Evolutionary conservation across 2,797 vertebrate species (phyloP), one percentile per base, ranked within the genome.

Genomic region (Aselliscus stoliczkanus): DNA sequence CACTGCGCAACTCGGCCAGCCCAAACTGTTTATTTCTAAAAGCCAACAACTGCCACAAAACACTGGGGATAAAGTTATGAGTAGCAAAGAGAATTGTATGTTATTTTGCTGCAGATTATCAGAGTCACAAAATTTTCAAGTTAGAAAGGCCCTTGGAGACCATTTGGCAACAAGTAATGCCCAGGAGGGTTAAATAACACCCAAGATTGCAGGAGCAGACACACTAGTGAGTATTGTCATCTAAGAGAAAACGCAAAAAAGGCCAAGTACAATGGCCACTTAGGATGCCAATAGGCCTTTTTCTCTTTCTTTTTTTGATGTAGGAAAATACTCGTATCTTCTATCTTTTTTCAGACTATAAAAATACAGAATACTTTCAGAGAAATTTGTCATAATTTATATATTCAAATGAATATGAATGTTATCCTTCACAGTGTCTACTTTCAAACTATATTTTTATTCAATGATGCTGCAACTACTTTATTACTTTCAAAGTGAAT

Each of bases 11-110:
- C n/a, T n/a, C n/a, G n/a, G n/a, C n/a, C n/a, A n/a, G n/a, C n/a
- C n/a, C 84, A 94, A 72, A 91, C 56, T 88, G 44, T 92, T 96
- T 86, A 85, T 95, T 91, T 94, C 87, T 93, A 93, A 94, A 95
- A 93, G 82, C 52, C n/a, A 95, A 50, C 3, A 93, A 91, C 39
- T 72, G 93, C 67, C 67, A 88, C 47, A 88, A 88, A 92, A 93
- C 62, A 72, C 72, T 31, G 65, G 52, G 9, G 20, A 37, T 67
- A 47, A 72, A 82, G 56, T 88, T 87, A 34, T 77, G 52, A 94
- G 60, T n/a, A 88, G 70, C 77, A 84, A 54, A 92, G 47, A 83
- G 42, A 88, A 89, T 2, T 82, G 21, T 79, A 79, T n/a, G 58
- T 67, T 80, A 56, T 88, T 94, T 88, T 94, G 67, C 54, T 79